Evolutionary conservation across 2,888 invertebrate genomes (phyloP).

Genomic region (Nomada hirtipes): DNA sequence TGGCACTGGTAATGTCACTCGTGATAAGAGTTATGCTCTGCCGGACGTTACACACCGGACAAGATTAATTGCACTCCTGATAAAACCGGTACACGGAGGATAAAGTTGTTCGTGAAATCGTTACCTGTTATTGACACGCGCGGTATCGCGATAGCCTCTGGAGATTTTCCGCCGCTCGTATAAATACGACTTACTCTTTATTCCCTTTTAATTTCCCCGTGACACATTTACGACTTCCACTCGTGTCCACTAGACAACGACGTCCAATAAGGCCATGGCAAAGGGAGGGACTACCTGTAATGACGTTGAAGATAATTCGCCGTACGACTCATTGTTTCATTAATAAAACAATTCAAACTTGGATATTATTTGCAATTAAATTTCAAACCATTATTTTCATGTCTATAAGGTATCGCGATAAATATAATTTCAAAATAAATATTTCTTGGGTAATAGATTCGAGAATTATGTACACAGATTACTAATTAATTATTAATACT

Average conservation of each 20-base stretch:
- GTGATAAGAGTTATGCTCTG: slow-evolving; percentile 53
- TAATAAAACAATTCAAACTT: too few species aligned
- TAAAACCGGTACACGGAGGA: slow-evolving; percentile 54
- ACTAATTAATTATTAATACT: too few species aligned
- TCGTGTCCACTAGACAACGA: slow-evolving; percentile 1
- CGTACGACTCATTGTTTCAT: too few species aligned
- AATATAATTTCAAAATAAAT: too few species aligned
- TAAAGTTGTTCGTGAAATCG: slow-evolving; percentile 63
- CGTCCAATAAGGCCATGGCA: neutral
- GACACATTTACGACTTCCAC: neutral
- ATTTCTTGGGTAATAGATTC: too few species aligned
- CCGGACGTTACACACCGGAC: slow-evolving; percentile 57
- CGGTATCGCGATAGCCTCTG: slow-evolving; percentile 46
- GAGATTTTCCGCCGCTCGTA: slow-evolving; percentile 21
- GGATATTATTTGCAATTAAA: too few species aligned
- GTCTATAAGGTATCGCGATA: too few species aligned
- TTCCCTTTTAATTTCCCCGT: slow-evolving; percentile 45
- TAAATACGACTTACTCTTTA: slow-evolving; percentile 54
- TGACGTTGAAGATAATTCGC: neutral
- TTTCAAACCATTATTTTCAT: too few species aligned
- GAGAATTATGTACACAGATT: too few species aligned
- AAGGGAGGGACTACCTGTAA: neutral
- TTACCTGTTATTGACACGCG: slow-evolving; percentile 57
- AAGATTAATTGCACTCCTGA: slow-evolving; percentile 67
- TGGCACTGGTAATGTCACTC: slow-evolving; percentile 30